Evolutionary conservation across 1,140 invertebrate genomes (phyloP).

Genomic region (Rhysida immarginata): DNA sequence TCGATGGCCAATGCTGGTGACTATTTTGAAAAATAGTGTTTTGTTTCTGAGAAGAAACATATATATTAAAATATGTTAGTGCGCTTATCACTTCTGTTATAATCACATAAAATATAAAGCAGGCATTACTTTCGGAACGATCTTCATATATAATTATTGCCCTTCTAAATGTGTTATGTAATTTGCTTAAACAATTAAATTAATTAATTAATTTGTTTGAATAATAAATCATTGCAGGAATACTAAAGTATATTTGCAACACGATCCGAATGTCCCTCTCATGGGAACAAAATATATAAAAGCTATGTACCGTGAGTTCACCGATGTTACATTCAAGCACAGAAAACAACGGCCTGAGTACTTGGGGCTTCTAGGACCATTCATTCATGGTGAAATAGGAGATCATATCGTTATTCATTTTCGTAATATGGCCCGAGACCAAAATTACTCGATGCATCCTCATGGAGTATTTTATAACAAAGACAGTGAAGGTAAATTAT

Average conservation of each 20-base stretch:
- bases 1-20: too few relatives aligned
- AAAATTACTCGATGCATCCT: conserved; percentile 20
- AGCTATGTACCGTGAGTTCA: conserved; percentile 25
- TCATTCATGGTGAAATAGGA: conserved; percentile 24
- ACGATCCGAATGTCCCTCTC: conserved; percentile 11
- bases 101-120: too few relatives aligned
- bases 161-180: too few relatives aligned
- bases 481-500: not conserved
- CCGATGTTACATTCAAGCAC: conserved; percentile 20
- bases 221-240: conserved; percentile 9
- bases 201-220: not conserved
- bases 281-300: conserved; percentile 24
- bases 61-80: too few relatives aligned
- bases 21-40: too few relatives aligned
- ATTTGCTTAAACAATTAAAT: conserved; percentile 13
- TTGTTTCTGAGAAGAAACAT: too few relatives aligned
- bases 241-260: conserved; percentile 12
- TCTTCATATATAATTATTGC: conserved; percentile 12
- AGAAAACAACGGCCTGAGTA: conserved; percentile 17
- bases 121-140: too few relatives aligned
- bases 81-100: too few relatives aligned
- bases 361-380: conserved; percentile 22
- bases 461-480: conserved; percentile 4
- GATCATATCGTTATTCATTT: conserved; percentile 22
- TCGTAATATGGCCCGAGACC: conserved; percentile 19